These are phyloP conservation scores for Stenotaenia linearis DNA, from an alignment of 2,888 invertebrate genomes.

Conservation along the genomic window DNA sequence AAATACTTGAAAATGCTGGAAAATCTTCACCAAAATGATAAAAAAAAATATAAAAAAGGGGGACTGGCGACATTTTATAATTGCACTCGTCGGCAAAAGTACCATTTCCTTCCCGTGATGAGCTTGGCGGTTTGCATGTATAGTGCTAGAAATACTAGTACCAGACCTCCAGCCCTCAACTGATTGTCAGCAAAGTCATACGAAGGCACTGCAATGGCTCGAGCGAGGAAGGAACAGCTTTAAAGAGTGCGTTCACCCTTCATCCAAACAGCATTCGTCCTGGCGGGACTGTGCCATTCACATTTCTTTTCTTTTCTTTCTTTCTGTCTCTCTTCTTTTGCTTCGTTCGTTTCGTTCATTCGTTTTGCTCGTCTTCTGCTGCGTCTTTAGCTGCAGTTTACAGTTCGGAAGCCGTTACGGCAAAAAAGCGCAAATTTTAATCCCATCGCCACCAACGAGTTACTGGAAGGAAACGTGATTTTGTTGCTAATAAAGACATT, in stretches of 20 bases:
- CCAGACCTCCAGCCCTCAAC: background rate
- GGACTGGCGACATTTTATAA: background rate
- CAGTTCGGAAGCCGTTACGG: background rate
- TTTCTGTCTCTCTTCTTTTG: background rate
- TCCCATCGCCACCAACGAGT: background rate
- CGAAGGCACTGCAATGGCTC: background rate
- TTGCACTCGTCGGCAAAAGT: background rate
- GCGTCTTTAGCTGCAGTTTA: background rate
- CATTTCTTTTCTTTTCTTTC: background rate
- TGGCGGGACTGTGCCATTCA: background rate
- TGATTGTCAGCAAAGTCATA: conserved; percentile 10
- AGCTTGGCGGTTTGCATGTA: background rate
- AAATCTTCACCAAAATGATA: background rate
- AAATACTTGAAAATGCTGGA: too few species aligned
- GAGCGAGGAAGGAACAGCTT: background rate
- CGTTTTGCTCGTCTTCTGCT: background rate
- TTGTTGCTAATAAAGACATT: background rate
- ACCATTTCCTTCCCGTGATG: background rate
- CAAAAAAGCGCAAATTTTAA: conserved; percentile 1
- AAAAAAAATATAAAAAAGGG: background rate
- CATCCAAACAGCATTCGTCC: background rate
- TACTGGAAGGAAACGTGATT: background rate
- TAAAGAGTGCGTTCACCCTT: conserved; percentile 17
- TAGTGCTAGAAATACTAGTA: background rate
- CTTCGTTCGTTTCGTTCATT: background rate